These are phyloP conservation scores for Nyctibius bracteatus DNA, from an alignment of 2,113 vertebrate genomes.

Conservation along the genomic window DNA sequence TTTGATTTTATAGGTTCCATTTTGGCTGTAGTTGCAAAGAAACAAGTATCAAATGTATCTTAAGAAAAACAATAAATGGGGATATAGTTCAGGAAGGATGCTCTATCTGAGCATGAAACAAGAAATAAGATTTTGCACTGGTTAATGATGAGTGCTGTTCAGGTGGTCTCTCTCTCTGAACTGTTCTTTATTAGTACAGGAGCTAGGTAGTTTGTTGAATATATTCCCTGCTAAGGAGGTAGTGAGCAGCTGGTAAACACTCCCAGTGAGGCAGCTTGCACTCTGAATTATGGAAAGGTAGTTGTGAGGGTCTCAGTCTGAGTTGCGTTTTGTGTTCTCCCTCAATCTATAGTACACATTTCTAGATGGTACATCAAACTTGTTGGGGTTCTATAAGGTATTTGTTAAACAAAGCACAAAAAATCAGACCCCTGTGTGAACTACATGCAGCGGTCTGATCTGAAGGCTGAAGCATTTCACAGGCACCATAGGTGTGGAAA, in stretches of 20 bases:
- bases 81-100: background rate
- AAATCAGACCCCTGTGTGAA: background rate
- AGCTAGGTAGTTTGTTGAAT: background rate
- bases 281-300: background rate
- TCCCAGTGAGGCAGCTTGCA: background rate
- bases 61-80: background rate
- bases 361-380: background rate
- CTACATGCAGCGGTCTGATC: accelerated
- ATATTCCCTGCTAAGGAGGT: background rate
- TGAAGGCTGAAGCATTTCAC: background rate
- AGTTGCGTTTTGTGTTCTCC: background rate
- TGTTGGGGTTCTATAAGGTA: background rate
- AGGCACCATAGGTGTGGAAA: accelerated
- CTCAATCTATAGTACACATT: accelerated
- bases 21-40: background rate
- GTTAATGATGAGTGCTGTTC: background rate
- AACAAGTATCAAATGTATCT: background rate
- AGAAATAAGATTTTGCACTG: background rate
- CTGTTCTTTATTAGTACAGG: background rate
- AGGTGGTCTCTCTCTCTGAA: background rate
- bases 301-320: background rate
- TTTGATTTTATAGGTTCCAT: background rate
- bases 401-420: background rate
- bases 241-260: background rate
- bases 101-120: background rate